Conservation (phyloP, 2,113 vertebrate species). For the Ictalurus punctatus region DNA sequence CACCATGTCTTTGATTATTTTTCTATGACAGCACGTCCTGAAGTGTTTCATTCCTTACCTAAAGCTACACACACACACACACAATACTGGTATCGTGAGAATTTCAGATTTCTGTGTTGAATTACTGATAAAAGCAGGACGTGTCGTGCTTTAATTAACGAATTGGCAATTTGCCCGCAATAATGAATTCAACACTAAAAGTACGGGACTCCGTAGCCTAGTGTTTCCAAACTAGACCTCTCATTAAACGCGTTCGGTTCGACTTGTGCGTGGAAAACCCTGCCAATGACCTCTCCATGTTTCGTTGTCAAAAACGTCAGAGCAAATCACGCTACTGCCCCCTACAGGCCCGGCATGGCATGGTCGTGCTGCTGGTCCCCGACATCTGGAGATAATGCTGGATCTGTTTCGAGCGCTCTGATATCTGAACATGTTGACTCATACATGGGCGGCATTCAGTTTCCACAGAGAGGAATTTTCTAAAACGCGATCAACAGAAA, state of each 20-base stretch:
- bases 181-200: not conserved
- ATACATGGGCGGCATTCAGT: conserved; percentile 44
- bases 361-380: not conserved
- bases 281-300: not conserved
- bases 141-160: not conserved
- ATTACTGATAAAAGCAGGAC: not conserved
- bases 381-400: conserved; percentile 36
- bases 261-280: not conserved
- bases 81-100: not conserved
- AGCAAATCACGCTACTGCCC: not conserved
- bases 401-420: not conserved
- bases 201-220: not conserved
- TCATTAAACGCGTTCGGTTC: not conserved
- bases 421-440: conserved; percentile 28
- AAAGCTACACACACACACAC: not conserved
- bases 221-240: not conserved
- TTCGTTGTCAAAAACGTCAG: not conserved
- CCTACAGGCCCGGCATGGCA: not conserved
- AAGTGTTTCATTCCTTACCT: not conserved
- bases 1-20: not conserved
- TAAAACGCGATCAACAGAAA: conserved; percentile 53
- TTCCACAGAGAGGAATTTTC: conserved; percentile 35
- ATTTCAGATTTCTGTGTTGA: not conserved
- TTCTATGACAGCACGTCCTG: not conserved
- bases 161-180: not conserved